These are phyloP conservation scores for Notarius lentiginosus DNA, from an alignment of 2,113 vertebrate species.

Conservation along the genomic window DNA sequence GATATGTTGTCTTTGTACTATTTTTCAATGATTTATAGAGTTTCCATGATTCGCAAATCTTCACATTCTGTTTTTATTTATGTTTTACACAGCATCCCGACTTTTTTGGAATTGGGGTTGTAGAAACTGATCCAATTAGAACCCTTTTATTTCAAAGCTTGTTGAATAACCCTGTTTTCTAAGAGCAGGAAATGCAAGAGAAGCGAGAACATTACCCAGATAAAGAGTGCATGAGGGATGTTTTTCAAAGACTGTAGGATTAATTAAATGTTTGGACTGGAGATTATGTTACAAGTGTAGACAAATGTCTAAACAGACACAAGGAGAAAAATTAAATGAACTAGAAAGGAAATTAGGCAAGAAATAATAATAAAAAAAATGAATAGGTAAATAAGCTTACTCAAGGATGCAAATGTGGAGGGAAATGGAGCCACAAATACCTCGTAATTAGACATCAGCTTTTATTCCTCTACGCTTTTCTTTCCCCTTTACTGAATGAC, in stretches of 20 bases:
- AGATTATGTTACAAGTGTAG: background rate
- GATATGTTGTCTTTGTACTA: too few relatives aligned
- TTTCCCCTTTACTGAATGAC: slow-evolving; percentile 13
- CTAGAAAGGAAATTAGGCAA: slow-evolving; percentile 17
- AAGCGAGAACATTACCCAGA: background rate
- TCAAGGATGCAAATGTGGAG: background rate
- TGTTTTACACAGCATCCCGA: too few relatives aligned
- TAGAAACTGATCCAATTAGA: background rate
- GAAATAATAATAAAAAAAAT: background rate
- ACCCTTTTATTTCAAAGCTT: background rate
- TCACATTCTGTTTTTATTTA: too few relatives aligned
- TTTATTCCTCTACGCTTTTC: background rate
- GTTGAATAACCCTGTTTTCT: background rate
- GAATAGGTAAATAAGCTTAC: background rate
- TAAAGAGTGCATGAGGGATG: background rate
- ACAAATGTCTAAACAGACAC: background rate
- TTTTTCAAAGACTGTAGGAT: background rate
- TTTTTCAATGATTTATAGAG: too few relatives aligned
- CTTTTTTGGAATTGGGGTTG: too few relatives aligned
- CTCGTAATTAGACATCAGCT: slow-evolving; percentile 20
- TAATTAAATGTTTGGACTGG: background rate
- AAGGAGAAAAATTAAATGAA: background rate
- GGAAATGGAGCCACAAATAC: background rate
- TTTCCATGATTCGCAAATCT: too few relatives aligned
- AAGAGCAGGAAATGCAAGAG: background rate